These are phyloP conservation scores for Xenopus borealis DNA, from an alignment of 2,113 vertebrate species.

Conservation along the genomic window DNA sequence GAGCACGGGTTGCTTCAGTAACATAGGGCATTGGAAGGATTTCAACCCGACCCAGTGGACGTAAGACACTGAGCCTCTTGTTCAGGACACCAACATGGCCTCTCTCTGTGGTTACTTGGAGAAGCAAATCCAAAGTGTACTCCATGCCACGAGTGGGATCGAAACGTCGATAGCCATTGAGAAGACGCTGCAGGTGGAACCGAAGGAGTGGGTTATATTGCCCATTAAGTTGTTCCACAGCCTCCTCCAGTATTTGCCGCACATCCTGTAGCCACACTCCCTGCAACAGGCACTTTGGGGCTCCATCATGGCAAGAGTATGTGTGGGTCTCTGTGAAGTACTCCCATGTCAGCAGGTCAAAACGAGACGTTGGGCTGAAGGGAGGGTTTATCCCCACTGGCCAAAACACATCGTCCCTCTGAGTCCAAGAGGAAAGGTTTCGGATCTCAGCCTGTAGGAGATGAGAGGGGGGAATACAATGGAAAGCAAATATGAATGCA, in stretches of 20 bases:
- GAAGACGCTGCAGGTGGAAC: constrained; percentile 84
- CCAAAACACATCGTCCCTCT: constrained; percentile 79
- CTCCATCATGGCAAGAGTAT: constrained; percentile 80
- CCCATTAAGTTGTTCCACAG: constrained; percentile 79
- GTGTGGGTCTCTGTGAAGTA: constrained; percentile 94
- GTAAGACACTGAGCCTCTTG: constrained; percentile 83
- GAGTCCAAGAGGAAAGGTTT: constrained; percentile 87
- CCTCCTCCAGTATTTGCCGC: constrained; percentile 74
- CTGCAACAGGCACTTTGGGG: constrained; percentile 88
- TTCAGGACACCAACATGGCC: constrained; percentile 82
- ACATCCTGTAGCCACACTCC: constrained; percentile 79
- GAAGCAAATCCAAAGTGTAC: constrained; percentile 83
- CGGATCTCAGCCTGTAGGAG: constrained; percentile 71
- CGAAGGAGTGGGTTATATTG: constrained; percentile 72
- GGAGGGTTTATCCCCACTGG: constrained; percentile 87
- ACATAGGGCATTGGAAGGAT: constrained; percentile 96
- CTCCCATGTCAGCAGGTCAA: constrained; percentile 95
- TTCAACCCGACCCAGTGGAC: constrained; percentile 85
- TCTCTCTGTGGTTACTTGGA: constrained; percentile 87
- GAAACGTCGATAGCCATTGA: constrained; percentile 88
- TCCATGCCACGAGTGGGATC: constrained; percentile 95
- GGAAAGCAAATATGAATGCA: too few relatives aligned
- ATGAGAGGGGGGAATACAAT: too few relatives aligned
- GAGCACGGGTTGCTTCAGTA: constrained; percentile 89
- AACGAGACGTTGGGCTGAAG: constrained; percentile 83